phyloP scores from a whole-genome alignment of 2,888 invertebrate genomes.

The Drosophila peninsularis region DNA sequence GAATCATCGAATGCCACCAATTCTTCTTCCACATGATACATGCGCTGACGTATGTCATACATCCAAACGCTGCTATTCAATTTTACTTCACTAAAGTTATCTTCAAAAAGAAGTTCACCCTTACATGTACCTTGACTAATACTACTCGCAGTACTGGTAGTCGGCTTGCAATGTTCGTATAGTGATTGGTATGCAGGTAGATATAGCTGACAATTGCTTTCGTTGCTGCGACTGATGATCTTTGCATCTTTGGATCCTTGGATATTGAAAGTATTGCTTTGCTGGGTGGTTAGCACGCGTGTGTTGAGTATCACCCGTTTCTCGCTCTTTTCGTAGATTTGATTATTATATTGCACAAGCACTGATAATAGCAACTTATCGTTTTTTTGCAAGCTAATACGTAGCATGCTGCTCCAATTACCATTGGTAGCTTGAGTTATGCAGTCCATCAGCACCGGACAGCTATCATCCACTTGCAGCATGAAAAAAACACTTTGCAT shows the following conservation, averaged over 20 bases:
- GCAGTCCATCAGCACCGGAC: slow-evolving; percentile 70
- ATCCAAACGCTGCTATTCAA: slow-evolving; percentile 86
- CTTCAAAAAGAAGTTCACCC: slow-evolving; percentile 87
- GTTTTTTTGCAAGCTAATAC: slow-evolving; percentile 47
- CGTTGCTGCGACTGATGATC: slow-evolving; percentile 18
- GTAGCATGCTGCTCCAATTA: slow-evolving; percentile 67
- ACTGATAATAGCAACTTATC: slow-evolving; percentile 71
- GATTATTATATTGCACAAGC: slow-evolving; percentile 69
- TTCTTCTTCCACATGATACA: slow-evolving; percentile 85
- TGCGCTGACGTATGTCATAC: slow-evolving; percentile 87
- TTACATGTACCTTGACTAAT: slow-evolving; percentile 45
- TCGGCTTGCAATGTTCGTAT: slow-evolving; percentile 39
- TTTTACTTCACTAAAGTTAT: slow-evolving; percentile 85
- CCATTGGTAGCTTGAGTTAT: slow-evolving; percentile 54
- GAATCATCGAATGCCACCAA: slow-evolving; percentile 85
- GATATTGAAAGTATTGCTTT: slow-evolving; percentile 16
- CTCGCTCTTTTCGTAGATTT: slow-evolving; percentile 66
- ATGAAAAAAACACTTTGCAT: slow-evolving; percentile 67
- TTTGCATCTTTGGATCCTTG: not conserved
- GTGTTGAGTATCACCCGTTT: slow-evolving; percentile 61
- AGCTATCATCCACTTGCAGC: slow-evolving; percentile 70
- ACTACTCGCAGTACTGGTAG: slow-evolving; percentile 36
- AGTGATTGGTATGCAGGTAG: slow-evolving; percentile 12
- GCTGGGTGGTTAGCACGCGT: slow-evolving; percentile 55
- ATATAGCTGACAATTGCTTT: slow-evolving; percentile 39